Percentiles rank a stretch among this genome's conserved stretches.
These are phyloP conservation scores for Cephus cinctus DNA, from an alignment of 1,140 invertebrate species.

Conservation along the genomic window DNA sequence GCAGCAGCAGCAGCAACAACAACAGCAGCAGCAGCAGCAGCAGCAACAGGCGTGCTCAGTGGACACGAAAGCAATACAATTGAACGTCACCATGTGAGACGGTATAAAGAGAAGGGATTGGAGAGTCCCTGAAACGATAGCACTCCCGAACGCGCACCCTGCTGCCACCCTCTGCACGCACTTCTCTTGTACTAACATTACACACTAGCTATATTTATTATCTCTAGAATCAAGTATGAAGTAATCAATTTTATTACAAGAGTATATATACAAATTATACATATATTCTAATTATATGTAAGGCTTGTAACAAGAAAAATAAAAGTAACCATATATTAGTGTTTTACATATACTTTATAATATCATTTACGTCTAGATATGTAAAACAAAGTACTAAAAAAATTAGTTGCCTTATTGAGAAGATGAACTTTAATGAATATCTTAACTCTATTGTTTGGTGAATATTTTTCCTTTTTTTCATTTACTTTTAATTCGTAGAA, in stretches of 20 bases:
- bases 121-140: slow-evolving; percentile 41
- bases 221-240: slow-evolving; percentile 49
- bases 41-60: slow-evolving; percentile 50
- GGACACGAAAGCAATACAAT: slow-evolving; percentile 55
- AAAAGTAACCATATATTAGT: slow-evolving; percentile 57
- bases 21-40: slow-evolving; percentile 49
- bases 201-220: slow-evolving; percentile 55
- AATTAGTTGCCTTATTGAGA: slow-evolving; percentile 51
- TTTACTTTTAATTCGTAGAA: slow-evolving; percentile 39
- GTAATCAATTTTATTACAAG: slow-evolving; percentile 56
- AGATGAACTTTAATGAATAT: slow-evolving; percentile 34
- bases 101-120: slow-evolving; percentile 42
- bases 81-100: slow-evolving; percentile 56
- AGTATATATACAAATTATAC: slow-evolving; percentile 55
- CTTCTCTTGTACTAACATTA: slow-evolving; percentile 55
- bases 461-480: slow-evolving; percentile 29
- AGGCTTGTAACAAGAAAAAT: slow-evolving; percentile 57
- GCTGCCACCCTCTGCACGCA: slow-evolving; percentile 55
- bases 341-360: slow-evolving; percentile 57
- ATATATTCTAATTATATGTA: slow-evolving; percentile 55
- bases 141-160: slow-evolving; percentile 45
- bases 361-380: slow-evolving; percentile 47
- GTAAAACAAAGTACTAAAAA: slow-evolving; percentile 45
- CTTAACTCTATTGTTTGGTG: slow-evolving; percentile 30
- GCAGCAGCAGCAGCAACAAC: slow-evolving; percentile 42